Conservation (phyloP, 2,888 invertebrate species). For the Frankliniella fusca region DNA sequence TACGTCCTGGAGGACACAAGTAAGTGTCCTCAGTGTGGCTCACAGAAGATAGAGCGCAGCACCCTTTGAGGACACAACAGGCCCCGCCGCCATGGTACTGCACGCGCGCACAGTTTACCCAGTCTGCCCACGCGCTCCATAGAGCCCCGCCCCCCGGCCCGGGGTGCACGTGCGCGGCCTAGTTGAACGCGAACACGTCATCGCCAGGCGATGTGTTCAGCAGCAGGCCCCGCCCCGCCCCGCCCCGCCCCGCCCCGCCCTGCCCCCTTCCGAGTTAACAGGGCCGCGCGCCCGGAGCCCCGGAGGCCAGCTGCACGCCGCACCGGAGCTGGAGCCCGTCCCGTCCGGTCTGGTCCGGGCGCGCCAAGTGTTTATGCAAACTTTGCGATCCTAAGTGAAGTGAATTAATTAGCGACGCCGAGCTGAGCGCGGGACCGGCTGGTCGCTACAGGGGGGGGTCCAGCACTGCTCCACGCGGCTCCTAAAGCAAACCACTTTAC, state of each 20-base stretch:
- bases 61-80: too few species aligned
- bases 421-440: not conserved
- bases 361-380: conserved; percentile 8
- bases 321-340: not conserved
- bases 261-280: not conserved
- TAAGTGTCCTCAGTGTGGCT: too few species aligned
- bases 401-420: conserved; percentile 9
- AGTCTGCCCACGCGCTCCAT: not conserved
- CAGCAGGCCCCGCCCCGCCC: not conserved
- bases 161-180: not conserved
- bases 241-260: not conserved
- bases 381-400: conserved; percentile 6
- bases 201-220: conserved; percentile 8
- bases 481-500: not conserved
- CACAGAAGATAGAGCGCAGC: too few species aligned
- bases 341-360: not conserved
- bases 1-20: too few species aligned
- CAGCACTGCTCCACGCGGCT: not conserved
- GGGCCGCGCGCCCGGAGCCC: too few species aligned
- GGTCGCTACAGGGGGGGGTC: not conserved
- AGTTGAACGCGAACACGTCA: conserved; percentile 1
- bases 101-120: not conserved
- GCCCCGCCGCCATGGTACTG: not conserved
- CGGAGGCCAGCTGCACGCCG: conserved; percentile 5
- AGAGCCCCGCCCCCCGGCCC: not conserved